Conservation (phyloP, 2,113 vertebrate species). For the Oreochromis niloticus region DNA sequence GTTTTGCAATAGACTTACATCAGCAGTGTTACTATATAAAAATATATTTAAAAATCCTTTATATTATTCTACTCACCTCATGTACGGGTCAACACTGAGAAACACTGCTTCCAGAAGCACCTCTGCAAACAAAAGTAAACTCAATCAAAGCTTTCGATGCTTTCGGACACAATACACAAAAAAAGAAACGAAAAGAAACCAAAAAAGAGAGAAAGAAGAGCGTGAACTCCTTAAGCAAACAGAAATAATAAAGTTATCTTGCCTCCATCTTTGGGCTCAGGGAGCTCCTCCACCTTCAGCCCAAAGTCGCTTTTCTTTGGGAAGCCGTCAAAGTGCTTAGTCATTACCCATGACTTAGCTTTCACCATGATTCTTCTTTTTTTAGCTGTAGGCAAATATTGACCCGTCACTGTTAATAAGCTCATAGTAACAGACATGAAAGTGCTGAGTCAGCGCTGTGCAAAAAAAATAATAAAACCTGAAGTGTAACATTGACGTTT, state of each 20-base stretch:
- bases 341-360: constrained; percentile 78
- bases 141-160: not conserved
- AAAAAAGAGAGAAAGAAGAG: not conserved
- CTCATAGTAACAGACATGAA: not conserved
- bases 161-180: too few species aligned
- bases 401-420: not conserved
- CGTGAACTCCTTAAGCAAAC: too few species aligned
- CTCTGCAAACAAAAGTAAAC: constrained; percentile 66
- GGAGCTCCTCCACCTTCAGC: too few species aligned
- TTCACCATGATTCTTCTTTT: constrained; percentile 54
- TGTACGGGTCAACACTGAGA: constrained; percentile 89
- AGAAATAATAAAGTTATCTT: not conserved
- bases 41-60: too few species aligned
- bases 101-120: constrained; percentile 84
- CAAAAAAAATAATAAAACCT: too few species aligned
- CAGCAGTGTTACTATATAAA: not conserved
- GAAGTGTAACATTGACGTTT: not conserved
- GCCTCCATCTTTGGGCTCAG: constrained; percentile 86
- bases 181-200: not conserved
- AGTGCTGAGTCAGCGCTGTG: not conserved
- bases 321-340: constrained; percentile 80
- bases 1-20: too few species aligned
- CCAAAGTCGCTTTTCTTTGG: too few species aligned
- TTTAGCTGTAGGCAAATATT: not conserved
- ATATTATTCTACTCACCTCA: constrained; percentile 73